phyloP scores from a whole-genome alignment of 2,113 vertebrate species.

The Cariama cristata region DNA sequence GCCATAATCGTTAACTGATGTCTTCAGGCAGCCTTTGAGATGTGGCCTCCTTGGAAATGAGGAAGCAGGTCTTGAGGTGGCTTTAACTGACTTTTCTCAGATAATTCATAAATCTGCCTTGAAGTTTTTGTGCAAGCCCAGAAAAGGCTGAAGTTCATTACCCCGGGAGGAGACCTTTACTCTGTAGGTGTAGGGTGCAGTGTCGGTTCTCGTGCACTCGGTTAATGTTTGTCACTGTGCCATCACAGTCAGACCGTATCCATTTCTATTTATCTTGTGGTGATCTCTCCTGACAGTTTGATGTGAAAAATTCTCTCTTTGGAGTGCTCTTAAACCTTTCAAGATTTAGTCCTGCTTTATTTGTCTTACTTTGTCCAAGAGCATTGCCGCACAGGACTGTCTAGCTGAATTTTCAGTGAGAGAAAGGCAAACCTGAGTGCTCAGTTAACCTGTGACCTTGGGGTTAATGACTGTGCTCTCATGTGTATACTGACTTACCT shows the following conservation, averaged over 20 bases:
- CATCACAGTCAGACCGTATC: not conserved
- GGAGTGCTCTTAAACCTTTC: not conserved
- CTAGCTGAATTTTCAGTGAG: not conserved
- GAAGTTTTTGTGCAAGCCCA: not conserved
- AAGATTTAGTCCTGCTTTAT: not conserved
- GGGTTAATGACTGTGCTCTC: not conserved
- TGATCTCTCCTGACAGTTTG: not conserved
- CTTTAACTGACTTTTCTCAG: not conserved
- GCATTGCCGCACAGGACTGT: not conserved
- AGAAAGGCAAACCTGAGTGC: not conserved
- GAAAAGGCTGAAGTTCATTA: not conserved
- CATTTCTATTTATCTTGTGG: not conserved
- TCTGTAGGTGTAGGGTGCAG: not conserved
- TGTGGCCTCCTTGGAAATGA: not conserved
- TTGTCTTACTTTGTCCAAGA: not conserved
- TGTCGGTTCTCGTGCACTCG: not conserved
- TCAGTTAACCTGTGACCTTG: not conserved
- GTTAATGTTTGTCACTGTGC: not conserved
- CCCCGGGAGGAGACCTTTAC: not conserved
- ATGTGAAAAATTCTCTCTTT: not conserved
- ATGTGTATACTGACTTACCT: not conserved
- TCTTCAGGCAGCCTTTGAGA: not conserved
- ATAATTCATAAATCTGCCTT: not conserved
- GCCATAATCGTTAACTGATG: not conserved
- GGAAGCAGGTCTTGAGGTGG: not conserved